Conservation (phyloP, 2,888 invertebrate species). For the Zhuqinia jingwanae region DNA sequence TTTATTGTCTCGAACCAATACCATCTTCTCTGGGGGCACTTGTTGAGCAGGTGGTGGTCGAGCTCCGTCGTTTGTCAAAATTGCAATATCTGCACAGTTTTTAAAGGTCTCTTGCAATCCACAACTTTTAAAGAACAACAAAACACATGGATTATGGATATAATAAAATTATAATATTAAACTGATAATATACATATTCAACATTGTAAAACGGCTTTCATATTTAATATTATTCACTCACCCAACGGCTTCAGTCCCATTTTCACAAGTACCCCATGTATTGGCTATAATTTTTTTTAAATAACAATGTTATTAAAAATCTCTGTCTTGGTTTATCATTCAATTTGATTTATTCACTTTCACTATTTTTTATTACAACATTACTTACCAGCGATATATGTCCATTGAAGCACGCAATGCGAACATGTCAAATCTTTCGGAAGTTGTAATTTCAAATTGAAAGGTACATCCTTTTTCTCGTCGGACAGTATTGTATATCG, state of each 20-base stretch:
- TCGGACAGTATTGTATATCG: conserved; percentile 37
- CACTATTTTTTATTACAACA: conserved; percentile 18
- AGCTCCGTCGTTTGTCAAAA: conserved; percentile 89
- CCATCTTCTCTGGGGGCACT: conserved; percentile 62
- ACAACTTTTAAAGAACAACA: conserved; percentile 83
- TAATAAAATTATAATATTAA: too few species aligned
- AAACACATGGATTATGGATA: not conserved
- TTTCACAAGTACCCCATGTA: conserved; percentile 94
- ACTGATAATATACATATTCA: too few species aligned
- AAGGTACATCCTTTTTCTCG: conserved; percentile 13
- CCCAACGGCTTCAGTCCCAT: conserved; percentile 91
- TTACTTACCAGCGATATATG: conserved; percentile 88
- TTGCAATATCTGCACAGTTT: conserved; percentile 93
- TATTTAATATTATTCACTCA: too few species aligned
- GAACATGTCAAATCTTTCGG: conserved; percentile 92
- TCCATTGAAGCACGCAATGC: conserved; percentile 96
- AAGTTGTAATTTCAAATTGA: conserved; percentile 85
- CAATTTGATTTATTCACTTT: conserved; percentile 28
- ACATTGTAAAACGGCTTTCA: not conserved
- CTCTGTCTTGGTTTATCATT: not conserved
- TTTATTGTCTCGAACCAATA: conserved; percentile 61
- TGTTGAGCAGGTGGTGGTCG: conserved; percentile 80
- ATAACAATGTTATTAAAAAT: too few species aligned
- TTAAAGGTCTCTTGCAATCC: conserved; percentile 94
- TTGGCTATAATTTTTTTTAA: conserved; percentile 84